Conservation (phyloP, 2,888 invertebrate genomes). For the Pachycephus smyrnensis region DNA sequence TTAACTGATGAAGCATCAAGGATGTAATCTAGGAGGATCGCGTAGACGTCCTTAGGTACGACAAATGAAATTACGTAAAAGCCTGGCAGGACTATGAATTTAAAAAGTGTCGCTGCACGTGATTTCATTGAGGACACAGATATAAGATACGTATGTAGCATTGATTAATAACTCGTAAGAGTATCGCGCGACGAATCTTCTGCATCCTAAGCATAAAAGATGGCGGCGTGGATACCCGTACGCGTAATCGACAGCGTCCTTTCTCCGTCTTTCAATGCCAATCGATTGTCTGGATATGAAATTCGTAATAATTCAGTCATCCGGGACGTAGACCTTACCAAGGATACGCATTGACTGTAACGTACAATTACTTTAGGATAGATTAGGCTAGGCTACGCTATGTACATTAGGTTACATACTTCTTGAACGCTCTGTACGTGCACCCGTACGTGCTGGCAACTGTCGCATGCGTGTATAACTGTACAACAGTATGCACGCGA, state of each 20-base stretch:
- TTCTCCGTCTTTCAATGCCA: background rate
- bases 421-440: background rate
- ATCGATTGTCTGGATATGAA: background rate
- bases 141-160: background rate
- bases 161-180: background rate
- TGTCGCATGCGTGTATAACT: conserved; percentile 38
- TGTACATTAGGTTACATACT: background rate
- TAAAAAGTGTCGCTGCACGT: background rate
- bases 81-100: background rate
- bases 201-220: background rate
- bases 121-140: background rate
- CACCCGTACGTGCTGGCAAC: background rate
- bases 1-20: background rate
- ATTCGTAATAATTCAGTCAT: background rate
- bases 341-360: background rate
- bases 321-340: background rate
- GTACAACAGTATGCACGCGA: conserved; percentile 41
- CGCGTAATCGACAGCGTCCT: background rate
- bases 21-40: background rate
- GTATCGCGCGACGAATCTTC: background rate
- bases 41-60: background rate
- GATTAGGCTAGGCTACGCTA: background rate
- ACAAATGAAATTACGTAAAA: background rate
- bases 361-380: background rate
- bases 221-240: background rate